phyloP scores from a whole-genome alignment of 2,888 invertebrate species.

The Mamestra brassicae region DNA sequence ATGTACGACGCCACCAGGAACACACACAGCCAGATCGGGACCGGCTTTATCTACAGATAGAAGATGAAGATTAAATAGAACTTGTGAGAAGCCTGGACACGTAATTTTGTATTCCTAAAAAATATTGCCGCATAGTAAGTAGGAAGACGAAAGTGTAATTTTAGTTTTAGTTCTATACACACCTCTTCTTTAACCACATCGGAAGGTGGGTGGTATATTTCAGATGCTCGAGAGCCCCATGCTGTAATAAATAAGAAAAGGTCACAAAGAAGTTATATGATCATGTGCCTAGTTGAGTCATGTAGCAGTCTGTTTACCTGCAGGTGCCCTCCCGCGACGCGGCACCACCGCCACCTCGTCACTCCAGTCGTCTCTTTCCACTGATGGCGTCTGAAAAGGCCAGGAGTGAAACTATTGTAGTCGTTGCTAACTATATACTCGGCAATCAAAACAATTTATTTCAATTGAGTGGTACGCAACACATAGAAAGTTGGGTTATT shows the following conservation, averaged over 20 bases:
- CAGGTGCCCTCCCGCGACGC: slow-evolving; percentile 74
- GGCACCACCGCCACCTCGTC: slow-evolving; percentile 78
- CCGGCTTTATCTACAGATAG: slow-evolving; percentile 90
- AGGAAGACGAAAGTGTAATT: background rate
- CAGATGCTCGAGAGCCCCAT: slow-evolving; percentile 84
- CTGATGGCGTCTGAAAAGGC: slow-evolving; percentile 80
- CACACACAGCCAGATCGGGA: slow-evolving; percentile 97
- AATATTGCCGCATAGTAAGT: background rate
- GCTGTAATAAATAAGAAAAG: slow-evolving; percentile 63
- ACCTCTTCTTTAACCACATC: slow-evolving; percentile 81
- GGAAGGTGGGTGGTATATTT: slow-evolving; percentile 76
- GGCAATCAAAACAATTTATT: background rate
- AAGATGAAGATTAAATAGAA: background rate
- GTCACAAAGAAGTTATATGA: no score
- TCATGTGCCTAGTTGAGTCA: no score
- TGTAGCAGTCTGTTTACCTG: slow-evolving; percentile 66
- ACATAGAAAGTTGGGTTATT: background rate
- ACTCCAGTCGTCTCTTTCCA: slow-evolving; percentile 86
- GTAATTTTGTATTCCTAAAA: no score
- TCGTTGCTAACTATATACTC: background rate
- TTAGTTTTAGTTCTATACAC: slow-evolving; percentile 14
- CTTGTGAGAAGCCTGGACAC: no score
- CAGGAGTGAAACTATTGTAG: background rate
- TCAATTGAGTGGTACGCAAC: background rate
- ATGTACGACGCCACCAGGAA: slow-evolving; percentile 97